Evolutionary conservation across 2,797 vertebrate genomes (phyloP).

Genomic region (Euphonia xanthogaster): DNA sequence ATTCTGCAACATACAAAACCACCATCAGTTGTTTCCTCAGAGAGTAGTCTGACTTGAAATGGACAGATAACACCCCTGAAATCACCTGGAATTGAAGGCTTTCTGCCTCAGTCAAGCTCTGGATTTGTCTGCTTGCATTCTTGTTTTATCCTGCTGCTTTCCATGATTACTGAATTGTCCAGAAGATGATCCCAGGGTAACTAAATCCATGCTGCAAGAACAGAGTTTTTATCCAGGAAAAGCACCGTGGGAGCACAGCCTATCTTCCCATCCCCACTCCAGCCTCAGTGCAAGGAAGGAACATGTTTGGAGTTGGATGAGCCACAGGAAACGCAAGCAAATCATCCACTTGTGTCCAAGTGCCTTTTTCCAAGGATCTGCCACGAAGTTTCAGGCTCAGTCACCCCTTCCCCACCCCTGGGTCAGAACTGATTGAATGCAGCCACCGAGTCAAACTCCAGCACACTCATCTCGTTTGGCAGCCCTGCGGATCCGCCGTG

Average conservation of each 20-base stretch:
- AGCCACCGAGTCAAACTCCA: constrained; percentile 1
- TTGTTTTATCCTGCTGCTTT: not conserved
- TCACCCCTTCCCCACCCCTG: not conserved
- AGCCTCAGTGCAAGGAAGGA: constrained; percentile 11
- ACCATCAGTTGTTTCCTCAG: not conserved
- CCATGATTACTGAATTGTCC: not conserved
- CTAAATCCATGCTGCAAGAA: not conserved
- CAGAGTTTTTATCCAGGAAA: not conserved
- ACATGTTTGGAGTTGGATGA: not conserved
- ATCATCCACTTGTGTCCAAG: not conserved
- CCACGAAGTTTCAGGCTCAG: not conserved
- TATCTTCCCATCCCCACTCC: not conserved
- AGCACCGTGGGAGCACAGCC: rapidly evolving
- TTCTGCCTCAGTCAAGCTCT: not conserved
- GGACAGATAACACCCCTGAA: not conserved
- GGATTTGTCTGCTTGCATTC: not conserved
- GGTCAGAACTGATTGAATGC: constrained; percentile 10
- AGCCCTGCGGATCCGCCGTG: not conserved
- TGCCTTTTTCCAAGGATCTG: not conserved
- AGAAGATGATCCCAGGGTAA: not conserved
- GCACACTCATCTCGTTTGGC: constrained; percentile 17
- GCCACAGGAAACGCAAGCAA: not conserved
- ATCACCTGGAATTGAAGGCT: constrained; percentile 25
- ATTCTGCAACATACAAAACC: not conserved
- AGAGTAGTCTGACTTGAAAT: not conserved